Base-by-base conservation (phyloP, 2,797 vertebrate genomes). In the Cynopterus sphinx region DNA sequence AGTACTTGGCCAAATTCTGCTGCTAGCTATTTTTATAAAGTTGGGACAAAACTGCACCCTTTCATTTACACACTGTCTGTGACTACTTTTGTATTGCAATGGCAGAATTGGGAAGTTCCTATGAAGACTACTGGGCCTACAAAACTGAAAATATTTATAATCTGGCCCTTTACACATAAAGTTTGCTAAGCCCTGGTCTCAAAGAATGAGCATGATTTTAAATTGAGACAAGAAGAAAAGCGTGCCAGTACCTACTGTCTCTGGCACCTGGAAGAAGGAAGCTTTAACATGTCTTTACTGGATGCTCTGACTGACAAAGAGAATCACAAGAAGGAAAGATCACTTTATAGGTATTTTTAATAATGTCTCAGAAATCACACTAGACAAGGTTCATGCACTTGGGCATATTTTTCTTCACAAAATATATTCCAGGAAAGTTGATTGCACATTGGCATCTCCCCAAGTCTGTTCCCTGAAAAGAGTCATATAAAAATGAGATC, bases 391-490 rank as follows among this genome's bases (percentile, higher is more conserved):
- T 11, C 57, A 36, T 11, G 15, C 24, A 84, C 49, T 57, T 39
- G 46, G 5, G 61, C 4, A 26, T 31, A 51, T 61, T 75, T 59
- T 86, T 24, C 61, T 68, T 85, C 33, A 46, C 17, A 71, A 49
- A 90, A 79, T 63, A 39, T 28, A 36, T 53, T 65, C 55, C 55
- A 65, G 12, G 39, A 63, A 92, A 78, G 19, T 9, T 75, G 28
- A 90, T 15, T n/a, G 22, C 11, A 65, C 0, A 1, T 2, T 83
- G 65, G 39, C 53, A 39, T 87, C 49, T 86, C 78, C 92, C 74
- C 43, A 81, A 63, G 39, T n/a, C 55, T 89, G 24, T 65, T 83
- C 53, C 51, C 82, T 71, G 17, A n/a, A 70, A 96, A 51, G 46
- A 55, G 59, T 73, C 26, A 79, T 1, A 86, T 9, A 65, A 9